Base-by-base conservation (phyloP, 1,140 invertebrate species). In the Leptinotarsa texana region DNA sequence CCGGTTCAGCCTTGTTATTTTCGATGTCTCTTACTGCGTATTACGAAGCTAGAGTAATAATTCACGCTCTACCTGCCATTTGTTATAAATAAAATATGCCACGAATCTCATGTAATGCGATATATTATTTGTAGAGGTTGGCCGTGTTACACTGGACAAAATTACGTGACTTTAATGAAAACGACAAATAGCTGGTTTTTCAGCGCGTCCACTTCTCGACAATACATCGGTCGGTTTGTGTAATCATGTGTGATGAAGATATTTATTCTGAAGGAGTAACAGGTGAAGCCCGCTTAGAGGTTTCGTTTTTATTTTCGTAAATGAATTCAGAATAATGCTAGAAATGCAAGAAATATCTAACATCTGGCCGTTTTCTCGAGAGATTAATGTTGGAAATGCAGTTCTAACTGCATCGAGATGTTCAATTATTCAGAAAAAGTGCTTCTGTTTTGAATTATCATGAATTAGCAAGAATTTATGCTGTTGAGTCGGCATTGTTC, bases 51-150 rank as follows among this genome's bases (percentile, higher is more conserved):
- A 42, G 8, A 42, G 33, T 42, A 42, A 57, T 57, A 57, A 57
- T 57, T 57, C 51, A 57, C 51, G 51, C 51, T 57, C 15, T 57
- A 17, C n/a, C 51, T 17, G 51, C 17, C n/a, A 57, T 57, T 17
- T 57, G 51, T 57, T 57, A n/a, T 57, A 57, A 57, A 57, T 57
- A 57, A 57, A 57, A 57, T 57, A 57, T 57, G 51, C 51, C 51
- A 57, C 51, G 51, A 57, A 15, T 57, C 51, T 57, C 51, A 57
- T 57, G 51, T 57, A 57, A 57, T 57, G 51, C 51, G 51, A 57
- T 57, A 57, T n/a, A n/a, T 57, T 17, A 57, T n/a, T n/a, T 57
- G 51, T 57, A n/a, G 51, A 57, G 33, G 51, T 57, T 57, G 51
- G 15, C n/a, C 51, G 51, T 57, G 17, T 57, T 57, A 18, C 15